A percentile compares a stretch with the other conserved stretches of the same genome.
These are phyloP conservation scores for Dissostichus mawsoni DNA, from an alignment of 2,113 vertebrate species.

Conservation along the genomic window DNA sequence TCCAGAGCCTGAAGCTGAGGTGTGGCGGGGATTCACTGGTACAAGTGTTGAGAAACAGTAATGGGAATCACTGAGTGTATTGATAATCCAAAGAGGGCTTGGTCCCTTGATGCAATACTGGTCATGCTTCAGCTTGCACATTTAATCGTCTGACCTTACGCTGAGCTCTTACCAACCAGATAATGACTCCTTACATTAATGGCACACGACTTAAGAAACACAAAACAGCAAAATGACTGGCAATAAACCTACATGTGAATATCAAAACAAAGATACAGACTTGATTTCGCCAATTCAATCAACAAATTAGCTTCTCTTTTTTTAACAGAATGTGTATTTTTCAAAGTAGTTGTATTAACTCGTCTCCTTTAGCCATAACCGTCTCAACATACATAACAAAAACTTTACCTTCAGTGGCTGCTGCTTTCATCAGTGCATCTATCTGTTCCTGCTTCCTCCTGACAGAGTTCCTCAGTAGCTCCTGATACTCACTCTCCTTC, in stretches of 20 bases:
- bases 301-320: background rate
- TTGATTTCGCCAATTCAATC: background rate
- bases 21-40: slow-evolving; percentile 30
- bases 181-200: background rate
- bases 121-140: slow-evolving; percentile 49
- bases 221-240: background rate
- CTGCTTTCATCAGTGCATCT: slow-evolving; percentile 41
- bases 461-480: slow-evolving; percentile 79
- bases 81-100: slow-evolving; percentile 21
- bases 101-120: slow-evolving; percentile 14
- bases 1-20: slow-evolving; percentile 60
- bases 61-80: slow-evolving; percentile 20
- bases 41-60: slow-evolving; percentile 39
- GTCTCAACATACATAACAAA: background rate
- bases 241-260: background rate
- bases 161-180: background rate
- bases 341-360: background rate
- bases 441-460: slow-evolving; percentile 69
- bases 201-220: background rate
- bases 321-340: no score
- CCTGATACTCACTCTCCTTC: slow-evolving; percentile 89
- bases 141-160: background rate
- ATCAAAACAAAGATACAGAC: background rate
- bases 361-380: background rate
- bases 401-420: slow-evolving; percentile 57